Conservation (phyloP, 2,113 vertebrate genomes). For the Acrocephalus kingi region DNA sequence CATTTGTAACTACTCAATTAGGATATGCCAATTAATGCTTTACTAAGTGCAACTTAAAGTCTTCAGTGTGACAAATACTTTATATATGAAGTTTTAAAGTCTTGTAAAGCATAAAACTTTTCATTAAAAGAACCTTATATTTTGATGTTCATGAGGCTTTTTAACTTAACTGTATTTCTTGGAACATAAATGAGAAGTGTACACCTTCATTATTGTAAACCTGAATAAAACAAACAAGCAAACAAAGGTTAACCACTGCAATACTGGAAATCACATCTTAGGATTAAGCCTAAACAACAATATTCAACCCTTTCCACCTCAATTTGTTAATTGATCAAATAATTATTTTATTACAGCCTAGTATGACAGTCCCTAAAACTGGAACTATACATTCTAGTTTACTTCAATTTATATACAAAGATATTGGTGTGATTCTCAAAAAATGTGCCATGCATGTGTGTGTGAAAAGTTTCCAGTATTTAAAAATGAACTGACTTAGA, state of each 20-base stretch:
- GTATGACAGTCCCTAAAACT: neutral
- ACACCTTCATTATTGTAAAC: neutral
- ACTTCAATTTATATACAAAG: neutral
- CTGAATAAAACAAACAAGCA: neutral
- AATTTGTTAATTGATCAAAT: neutral
- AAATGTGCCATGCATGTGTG: neutral
- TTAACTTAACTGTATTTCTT: neutral
- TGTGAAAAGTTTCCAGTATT: neutral
- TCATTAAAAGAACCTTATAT: neutral
- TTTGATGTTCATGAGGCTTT: neutral
- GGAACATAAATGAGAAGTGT: neutral
- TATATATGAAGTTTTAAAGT: neutral
- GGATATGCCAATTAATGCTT: conserved; percentile 68
- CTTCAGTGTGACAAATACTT: neutral
- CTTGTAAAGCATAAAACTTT: neutral
- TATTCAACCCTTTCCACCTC: neutral
- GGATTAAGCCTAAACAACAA: neutral
- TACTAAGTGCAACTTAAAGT: neutral
- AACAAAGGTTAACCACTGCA: neutral
- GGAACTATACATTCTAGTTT: neutral
- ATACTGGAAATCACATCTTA: neutral
- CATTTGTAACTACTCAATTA: conserved; percentile 82
- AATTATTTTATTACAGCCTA: neutral
- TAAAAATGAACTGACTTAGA: neutral
- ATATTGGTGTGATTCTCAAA: neutral